These are phyloP conservation scores for Hydrocynus forskahlii DNA, from an alignment of 2,797 vertebrate species.

Conservation along the genomic window DNA sequence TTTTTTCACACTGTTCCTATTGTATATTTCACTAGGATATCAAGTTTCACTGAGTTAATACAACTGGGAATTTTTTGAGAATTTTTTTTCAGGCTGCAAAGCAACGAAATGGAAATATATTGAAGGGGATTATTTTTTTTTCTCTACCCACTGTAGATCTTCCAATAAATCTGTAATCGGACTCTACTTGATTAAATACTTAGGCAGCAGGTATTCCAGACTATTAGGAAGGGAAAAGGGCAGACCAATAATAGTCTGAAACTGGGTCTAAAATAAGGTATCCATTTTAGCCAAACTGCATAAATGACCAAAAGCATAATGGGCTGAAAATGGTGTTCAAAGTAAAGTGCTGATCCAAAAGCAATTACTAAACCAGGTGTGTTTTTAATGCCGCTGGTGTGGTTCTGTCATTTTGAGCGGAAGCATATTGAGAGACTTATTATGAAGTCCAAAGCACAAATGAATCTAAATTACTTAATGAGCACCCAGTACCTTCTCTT, in stretches of 20 bases:
- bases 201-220: neutral
- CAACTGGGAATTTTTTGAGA: too few relatives aligned
- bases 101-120: too few relatives aligned
- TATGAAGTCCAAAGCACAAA: conserved; percentile 8
- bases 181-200: neutral
- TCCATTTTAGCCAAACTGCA: conserved; percentile 16
- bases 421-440: neutral
- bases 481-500: conserved; percentile 16
- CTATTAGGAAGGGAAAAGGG: neutral
- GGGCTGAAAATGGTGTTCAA: neutral
- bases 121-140: too few relatives aligned
- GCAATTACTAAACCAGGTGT: conserved; percentile 4
- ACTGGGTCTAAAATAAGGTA: neutral
- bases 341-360: neutral
- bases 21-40: too few relatives aligned
- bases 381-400: neutral
- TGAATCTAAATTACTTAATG: conserved; percentile 27
- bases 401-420: neutral
- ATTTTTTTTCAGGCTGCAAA: too few relatives aligned
- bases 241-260: neutral
- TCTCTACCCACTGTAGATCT: neutral
- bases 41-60: too few relatives aligned
- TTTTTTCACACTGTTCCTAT: too few relatives aligned
- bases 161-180: neutral
- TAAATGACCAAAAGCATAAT: neutral